Evolutionary conservation across 2,113 vertebrate genomes (phyloP).

Genomic region (Bombycilla garrulus): DNA sequence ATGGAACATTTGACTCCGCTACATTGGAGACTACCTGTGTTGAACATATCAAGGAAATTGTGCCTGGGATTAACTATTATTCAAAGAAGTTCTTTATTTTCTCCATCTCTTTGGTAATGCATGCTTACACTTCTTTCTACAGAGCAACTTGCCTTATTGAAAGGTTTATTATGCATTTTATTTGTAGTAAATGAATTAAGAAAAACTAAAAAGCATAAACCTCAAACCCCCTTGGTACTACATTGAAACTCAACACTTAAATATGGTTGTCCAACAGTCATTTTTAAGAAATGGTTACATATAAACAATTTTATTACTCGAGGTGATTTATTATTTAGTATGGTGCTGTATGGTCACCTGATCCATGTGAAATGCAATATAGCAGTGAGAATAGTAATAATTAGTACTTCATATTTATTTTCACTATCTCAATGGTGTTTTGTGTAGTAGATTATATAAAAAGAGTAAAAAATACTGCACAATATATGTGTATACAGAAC

Average conservation of each 20-base stretch:
- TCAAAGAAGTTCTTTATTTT: not conserved
- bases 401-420: not conserved
- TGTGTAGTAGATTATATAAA: not conserved
- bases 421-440: not conserved
- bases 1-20: not conserved
- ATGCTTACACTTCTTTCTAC: not conserved
- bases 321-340: not conserved
- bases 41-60: not conserved
- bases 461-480: not conserved
- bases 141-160: not conserved
- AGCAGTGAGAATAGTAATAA: not conserved
- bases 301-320: not conserved
- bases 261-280: not conserved
- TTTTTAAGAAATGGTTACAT: not conserved
- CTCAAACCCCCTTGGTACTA: not conserved
- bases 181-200: not conserved
- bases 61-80: not conserved
- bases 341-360: not conserved
- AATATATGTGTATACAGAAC: not conserved
- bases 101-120: not conserved
- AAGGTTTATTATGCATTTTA: not conserved
- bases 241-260: not conserved
- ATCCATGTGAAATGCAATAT: not conserved
- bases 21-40: not conserved
- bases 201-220: not conserved